Base-by-base conservation (phyloP, 2,888 invertebrate genomes). In the Metalampra italica region DNA sequence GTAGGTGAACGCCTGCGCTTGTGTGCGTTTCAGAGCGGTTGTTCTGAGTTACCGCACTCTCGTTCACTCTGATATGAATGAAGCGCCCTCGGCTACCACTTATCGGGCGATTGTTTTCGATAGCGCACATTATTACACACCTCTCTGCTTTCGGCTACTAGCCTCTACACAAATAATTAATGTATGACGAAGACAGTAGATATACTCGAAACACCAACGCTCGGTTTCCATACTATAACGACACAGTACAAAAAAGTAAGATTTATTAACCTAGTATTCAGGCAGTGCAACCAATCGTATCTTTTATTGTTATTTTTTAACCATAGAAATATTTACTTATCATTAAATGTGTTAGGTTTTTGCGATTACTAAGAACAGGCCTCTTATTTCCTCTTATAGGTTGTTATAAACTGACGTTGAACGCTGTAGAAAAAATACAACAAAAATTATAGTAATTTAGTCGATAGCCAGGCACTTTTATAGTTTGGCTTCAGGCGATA, bases 61-160 rank as follows among this genome's bases (percentile, higher is more conserved):
- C n/a, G n/a, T n/a, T n/a, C n/a, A n/a, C n/a, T n/a, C n/a, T 36
- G 36, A 73, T 36, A 36, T 36, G 36, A 73, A 76, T 67, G 72
- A 71, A 67, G 62, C 64, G 66, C 74, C 66, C 62, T 62, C 57
- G 64, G 70, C 66, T 64, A 65, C 75, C 74, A 78, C 78, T 79
- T 71, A 74, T 70, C 65, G 58, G 56, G 58, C 70, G 73, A 77
- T 80, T 79, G 80, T 80, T 78, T 78, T 73, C 71, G 71, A 78
- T 73, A 68, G 68, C 64, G 64, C 68, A 71, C 71, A 67, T 72
- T 73, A 78, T 77, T 73, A 74, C 71, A 60, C 59, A 57, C 69
- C 71, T 67, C 71, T 70, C 56, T 54, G 75, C 64, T 70, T 68
- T 68, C 64, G 62, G 75, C 78, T 75, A 73, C 75, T 60, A 68